These are phyloP conservation scores for Pteromalus puparum DNA, from an alignment of 1,140 invertebrate genomes.

Conservation along the genomic window DNA sequence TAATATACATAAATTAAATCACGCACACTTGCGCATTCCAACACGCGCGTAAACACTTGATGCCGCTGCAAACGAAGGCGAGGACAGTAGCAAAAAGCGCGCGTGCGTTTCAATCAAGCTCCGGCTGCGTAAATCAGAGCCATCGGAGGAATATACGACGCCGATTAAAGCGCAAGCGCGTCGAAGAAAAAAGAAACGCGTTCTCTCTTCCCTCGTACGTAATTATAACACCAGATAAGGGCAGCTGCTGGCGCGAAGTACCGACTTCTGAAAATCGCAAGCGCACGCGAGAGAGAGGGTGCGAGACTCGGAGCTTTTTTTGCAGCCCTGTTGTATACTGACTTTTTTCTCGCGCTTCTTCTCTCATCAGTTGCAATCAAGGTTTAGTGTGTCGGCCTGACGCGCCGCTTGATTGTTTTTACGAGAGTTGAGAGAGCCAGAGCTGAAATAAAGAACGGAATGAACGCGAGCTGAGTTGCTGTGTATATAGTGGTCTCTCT, in stretches of 20 bases:
- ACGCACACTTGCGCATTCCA: neutral
- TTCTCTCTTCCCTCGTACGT: neutral
- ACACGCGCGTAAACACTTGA: neutral
- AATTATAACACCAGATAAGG: slow-evolving; percentile 41
- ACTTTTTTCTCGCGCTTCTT: slow-evolving; percentile 42
- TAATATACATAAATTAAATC: neutral
- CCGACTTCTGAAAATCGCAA: slow-evolving; percentile 42
- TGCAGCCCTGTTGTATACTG: neutral
- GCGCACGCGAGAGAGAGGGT: neutral
- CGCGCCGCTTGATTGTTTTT: slow-evolving; percentile 72
- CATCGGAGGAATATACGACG: slow-evolving; percentile 3
- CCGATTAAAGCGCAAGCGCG: neutral
- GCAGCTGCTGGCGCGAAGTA: slow-evolving; percentile 5
- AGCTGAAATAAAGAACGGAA: slow-evolving; percentile 55
- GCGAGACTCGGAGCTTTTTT: slow-evolving; percentile 31
- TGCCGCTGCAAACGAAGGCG: neutral
- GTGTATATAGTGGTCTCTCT: neutral
- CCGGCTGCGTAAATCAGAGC: slow-evolving; percentile 11
- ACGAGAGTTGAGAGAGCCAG: slow-evolving; percentile 56
- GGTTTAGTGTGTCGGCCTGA: slow-evolving; percentile 64
- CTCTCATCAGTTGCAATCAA: slow-evolving; percentile 71
- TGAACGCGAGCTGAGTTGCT: slow-evolving; percentile 47
- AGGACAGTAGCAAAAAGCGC: slow-evolving; percentile 7
- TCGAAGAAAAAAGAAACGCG: neutral
- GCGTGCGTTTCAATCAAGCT: slow-evolving; percentile 21